phyloP scores from a whole-genome alignment of 2,113 vertebrate species.

The Corynorhinus townsendii region DNA sequence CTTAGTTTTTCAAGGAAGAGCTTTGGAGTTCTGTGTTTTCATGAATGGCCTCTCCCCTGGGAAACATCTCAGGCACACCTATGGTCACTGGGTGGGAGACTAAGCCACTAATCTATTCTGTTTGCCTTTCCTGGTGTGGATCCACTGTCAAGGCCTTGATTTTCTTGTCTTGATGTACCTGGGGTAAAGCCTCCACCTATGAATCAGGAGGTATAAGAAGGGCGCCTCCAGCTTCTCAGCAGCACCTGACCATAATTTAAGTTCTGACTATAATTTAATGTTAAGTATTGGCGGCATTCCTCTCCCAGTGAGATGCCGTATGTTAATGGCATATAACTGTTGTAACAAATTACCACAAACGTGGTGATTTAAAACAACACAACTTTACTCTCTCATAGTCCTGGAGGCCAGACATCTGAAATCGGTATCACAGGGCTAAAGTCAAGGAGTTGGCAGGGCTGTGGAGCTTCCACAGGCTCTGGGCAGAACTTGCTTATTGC shows the following conservation, averaged over 20 bases:
- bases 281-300: background rate
- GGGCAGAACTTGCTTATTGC: background rate
- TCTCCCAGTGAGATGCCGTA: background rate
- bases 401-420: background rate
- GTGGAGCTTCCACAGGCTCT: too few relatives aligned
- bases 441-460: background rate
- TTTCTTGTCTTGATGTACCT: background rate
- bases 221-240: background rate
- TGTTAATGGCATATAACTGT: background rate
- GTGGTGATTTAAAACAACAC: background rate
- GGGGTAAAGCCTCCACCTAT: background rate
- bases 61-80: background rate
- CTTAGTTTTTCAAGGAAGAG: background rate
- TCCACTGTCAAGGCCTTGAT: background rate
- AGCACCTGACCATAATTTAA: background rate
- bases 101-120: background rate
- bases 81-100: background rate
- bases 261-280: background rate
- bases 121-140: background rate
- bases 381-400: background rate
- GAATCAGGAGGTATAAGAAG: background rate
- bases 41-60: background rate
- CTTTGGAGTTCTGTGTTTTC: background rate
- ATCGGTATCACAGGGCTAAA: background rate
- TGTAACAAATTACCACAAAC: background rate